Conservation (phyloP, 2,113 vertebrate species). For the Petromus typicus region DNA sequence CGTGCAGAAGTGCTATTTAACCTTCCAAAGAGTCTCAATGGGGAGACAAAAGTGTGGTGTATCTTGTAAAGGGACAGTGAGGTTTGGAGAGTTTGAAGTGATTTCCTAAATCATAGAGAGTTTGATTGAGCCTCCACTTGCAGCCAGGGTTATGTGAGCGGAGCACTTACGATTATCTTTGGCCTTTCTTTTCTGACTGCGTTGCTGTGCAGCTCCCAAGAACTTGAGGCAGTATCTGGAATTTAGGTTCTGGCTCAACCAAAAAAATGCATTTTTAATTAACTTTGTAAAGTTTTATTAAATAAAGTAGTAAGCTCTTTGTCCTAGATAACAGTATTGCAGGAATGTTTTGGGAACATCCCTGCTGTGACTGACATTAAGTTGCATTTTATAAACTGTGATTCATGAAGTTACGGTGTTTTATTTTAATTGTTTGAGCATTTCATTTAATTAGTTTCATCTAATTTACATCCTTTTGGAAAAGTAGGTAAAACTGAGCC, state of each 20-base stretch:
- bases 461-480: conserved; percentile 13
- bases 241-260: neutral
- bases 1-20: neutral
- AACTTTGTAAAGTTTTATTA: neutral
- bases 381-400: neutral
- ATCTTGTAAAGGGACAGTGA: neutral
- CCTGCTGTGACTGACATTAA: neutral
- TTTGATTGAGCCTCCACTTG: neutral
- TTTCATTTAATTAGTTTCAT: neutral
- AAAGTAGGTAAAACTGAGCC: conserved; percentile 31
- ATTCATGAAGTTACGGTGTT: neutral
- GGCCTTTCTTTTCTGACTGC: neutral
- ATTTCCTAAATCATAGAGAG: neutral
- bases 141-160: neutral
- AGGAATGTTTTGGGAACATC: neutral
- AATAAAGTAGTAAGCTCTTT: neutral
- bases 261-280: neutral
- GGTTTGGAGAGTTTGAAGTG: neutral
- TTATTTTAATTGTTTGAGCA: neutral
- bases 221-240: conserved; percentile 24
- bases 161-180: neutral
- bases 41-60: neutral
- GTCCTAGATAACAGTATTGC: neutral
- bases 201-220: neutral
- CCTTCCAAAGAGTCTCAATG: neutral